phyloP scores from a whole-genome alignment of 2,888 invertebrate species.

The Heliconius erato region DNA sequence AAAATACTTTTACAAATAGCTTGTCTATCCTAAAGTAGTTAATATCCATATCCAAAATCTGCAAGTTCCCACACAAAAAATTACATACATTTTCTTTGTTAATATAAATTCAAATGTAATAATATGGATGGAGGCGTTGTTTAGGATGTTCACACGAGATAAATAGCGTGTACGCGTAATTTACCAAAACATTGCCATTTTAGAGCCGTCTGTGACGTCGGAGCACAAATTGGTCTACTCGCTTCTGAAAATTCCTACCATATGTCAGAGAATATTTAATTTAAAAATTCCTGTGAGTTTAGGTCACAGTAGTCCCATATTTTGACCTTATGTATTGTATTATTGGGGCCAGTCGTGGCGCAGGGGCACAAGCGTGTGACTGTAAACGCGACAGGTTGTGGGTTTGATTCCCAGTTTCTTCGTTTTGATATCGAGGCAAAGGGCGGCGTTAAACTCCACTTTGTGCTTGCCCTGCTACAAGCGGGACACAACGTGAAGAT shows the following conservation, averaged over 20 bases:
- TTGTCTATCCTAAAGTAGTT: too few relatives aligned
- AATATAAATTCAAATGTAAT: slow-evolving; percentile 26
- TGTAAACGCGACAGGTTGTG: too few relatives aligned
- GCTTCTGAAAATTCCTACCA: slow-evolving; percentile 20
- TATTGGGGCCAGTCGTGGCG: too few relatives aligned
- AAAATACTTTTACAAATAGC: too few relatives aligned
- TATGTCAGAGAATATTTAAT: background rate
- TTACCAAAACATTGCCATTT: slow-evolving; percentile 69
- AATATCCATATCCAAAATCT: background rate
- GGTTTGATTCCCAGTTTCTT: too few relatives aligned
- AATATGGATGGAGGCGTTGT: slow-evolving; percentile 52
- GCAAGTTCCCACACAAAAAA: background rate
- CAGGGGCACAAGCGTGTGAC: too few relatives aligned
- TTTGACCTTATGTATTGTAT: background rate
- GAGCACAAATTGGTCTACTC: slow-evolving; percentile 73
- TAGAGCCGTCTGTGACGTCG: slow-evolving; percentile 63
- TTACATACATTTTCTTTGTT: slow-evolving; percentile 5
- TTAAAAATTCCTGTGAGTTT: background rate
- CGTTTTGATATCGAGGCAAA: too few relatives aligned
- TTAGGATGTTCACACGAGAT: slow-evolving; percentile 67
- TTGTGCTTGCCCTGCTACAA: too few relatives aligned
- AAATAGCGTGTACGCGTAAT: slow-evolving; percentile 73
- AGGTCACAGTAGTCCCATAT: background rate
- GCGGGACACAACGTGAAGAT: too few relatives aligned
- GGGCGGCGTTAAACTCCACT: too few relatives aligned